Conservation (phyloP, 2,888 invertebrate species). For the Synanthedon formicaeformis region DNA sequence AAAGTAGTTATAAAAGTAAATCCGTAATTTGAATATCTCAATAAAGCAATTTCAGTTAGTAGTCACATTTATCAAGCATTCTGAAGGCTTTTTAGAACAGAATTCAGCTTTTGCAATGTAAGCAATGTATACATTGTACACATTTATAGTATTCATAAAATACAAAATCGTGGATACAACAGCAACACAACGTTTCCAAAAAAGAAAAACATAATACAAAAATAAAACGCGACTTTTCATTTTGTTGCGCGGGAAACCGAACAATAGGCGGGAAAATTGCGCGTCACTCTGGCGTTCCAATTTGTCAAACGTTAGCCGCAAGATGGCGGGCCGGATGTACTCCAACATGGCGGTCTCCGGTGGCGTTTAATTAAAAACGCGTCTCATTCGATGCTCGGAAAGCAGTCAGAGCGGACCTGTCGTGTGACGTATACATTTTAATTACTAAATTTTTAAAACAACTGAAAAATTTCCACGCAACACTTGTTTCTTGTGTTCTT, state of each 20-base stretch:
- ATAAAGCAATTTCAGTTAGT: too few species aligned
- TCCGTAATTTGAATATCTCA: too few species aligned
- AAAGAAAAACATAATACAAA: constrained; percentile 41
- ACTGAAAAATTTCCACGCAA: too few species aligned
- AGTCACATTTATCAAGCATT: too few species aligned
- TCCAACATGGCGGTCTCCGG: constrained; percentile 58
- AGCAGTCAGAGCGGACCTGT: constrained; percentile 30
- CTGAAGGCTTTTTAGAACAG: too few species aligned
- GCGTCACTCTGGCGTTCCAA: constrained; percentile 69
- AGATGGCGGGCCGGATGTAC: constrained; percentile 57
- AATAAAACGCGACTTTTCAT: constrained; percentile 64
- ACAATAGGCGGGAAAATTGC: constrained; percentile 70
- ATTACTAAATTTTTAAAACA: too few species aligned
- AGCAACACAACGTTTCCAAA: constrained; percentile 39
- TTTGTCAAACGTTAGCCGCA: constrained; percentile 67
- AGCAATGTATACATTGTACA: too few species aligned
- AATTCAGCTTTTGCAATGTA: constrained; percentile 10
- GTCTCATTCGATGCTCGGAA: constrained; percentile 49
- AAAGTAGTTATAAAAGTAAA: too few species aligned
- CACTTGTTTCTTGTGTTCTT: too few species aligned
- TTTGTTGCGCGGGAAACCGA: constrained; percentile 64
- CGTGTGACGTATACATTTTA: too few species aligned
- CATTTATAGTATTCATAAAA: constrained; percentile 42
- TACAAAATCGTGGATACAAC: constrained; percentile 28
- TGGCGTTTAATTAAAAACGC: constrained; percentile 65